Base-by-base conservation (phyloP, 2,797 vertebrate genomes). In the Cossypha heuglini region DNA sequence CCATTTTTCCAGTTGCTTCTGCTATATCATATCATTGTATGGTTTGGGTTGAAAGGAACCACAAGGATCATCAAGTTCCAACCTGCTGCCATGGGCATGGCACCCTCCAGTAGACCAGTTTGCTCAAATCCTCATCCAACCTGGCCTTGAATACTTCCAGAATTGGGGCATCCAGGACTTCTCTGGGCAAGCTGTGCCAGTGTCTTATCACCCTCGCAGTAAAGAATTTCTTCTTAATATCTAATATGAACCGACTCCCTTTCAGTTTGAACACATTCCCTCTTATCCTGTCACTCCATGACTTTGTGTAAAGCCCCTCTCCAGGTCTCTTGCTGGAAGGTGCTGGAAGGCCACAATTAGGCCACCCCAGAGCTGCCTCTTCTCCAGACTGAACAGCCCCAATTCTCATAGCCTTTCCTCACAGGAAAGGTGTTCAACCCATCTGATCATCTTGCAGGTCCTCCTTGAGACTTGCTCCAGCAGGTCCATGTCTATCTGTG, bases 1-100 rank as follows among this genome's bases (percentile, higher is more conserved):
- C 14, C 67, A 59, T 94, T 96, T 96, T 94, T 73, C 45, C 57
- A 83, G n/a, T 94, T 92, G 43, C 20, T 83, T 78, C 46, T 90
- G 63, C 25, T 71, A 33, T 58, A 59, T 62, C 17, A 57, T 92
- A 43, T 6, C 35, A 19, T 61, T 13, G 6, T 19, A 40, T 26
- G 12, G 25, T 45, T 63, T 58, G n/a, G 8, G 11, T 45, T 58
- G 49, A 40, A 57, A 51, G 29, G 4, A 4, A 11, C 17, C 20
- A 31, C 14, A 51, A 45, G n/a, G 19, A 51, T 57, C 14, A 33
- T 16, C 10, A 16, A 13, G 6, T 16, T 75, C 19, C n/a, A 62
- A 16, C 0, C 10, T 20, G 10, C 14, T 63, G 29, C 37, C 29
- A 9, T 11, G 20, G 35, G 35, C 40, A 54, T 0, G 6, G 17